These are phyloP conservation scores for Mellilla xanthometata DNA, from an alignment of 2,888 invertebrate species.

Conservation along the genomic window DNA sequence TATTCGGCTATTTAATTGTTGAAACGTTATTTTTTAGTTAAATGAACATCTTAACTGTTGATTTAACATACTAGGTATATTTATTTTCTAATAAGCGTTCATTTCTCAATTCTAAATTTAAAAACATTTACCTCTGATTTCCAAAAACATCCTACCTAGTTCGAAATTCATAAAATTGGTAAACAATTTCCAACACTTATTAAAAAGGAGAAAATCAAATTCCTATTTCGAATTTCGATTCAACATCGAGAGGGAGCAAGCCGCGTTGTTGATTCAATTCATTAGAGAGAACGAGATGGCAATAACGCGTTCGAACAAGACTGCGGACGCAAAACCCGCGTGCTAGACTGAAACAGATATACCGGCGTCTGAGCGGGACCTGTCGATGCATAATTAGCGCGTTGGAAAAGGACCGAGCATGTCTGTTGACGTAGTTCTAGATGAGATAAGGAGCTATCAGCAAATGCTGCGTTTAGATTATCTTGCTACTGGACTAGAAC, in stretches of 20 bases:
- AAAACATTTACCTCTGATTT: too few species aligned
- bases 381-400: constrained; percentile 32
- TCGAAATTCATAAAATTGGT: too few species aligned
- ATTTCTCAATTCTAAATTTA: too few species aligned
- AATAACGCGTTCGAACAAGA: constrained; percentile 38
- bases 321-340: constrained; percentile 18
- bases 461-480: constrained; percentile 56
- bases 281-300: constrained; percentile 55
- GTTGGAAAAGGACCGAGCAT: constrained; percentile 53
- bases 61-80: too few species aligned
- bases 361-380: constrained; percentile 47
- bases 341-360: constrained; percentile 36
- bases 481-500: constrained; percentile 61
- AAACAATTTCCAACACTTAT: constrained; percentile 2
- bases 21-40: too few species aligned
- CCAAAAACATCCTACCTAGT: too few species aligned
- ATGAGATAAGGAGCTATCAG: constrained; percentile 81
- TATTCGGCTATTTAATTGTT: too few species aligned
- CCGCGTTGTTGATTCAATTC: constrained; percentile 79
- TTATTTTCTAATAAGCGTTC: too few species aligned
- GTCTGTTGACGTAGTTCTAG: constrained; percentile 79
- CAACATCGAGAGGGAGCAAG: constrained; percentile 71
- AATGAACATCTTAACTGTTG: too few species aligned
- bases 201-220: constrained; percentile 42
- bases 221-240: constrained; percentile 67